Base-by-base conservation (phyloP, 2,888 invertebrate genomes). In the Dynastes hyllus region DNA sequence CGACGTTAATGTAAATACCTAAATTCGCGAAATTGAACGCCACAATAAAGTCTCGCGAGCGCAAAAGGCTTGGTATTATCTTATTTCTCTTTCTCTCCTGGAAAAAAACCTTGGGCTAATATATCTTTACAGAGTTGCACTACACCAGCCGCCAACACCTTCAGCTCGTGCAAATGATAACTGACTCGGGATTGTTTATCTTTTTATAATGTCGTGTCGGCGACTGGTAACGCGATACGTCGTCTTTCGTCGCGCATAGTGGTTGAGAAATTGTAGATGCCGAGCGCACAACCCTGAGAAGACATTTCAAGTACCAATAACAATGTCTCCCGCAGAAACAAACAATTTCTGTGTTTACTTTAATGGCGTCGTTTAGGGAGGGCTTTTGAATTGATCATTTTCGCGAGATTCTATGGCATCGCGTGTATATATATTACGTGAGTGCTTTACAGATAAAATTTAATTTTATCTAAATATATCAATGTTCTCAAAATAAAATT, bases 281-380 rank as follows among this genome's bases (percentile, higher is more conserved):
- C 22, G 55, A 58, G 40, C n/a, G n/a, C 58, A n/a, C 22, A 58
- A 55, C 55, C n/a, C n/a, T 1, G 16, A n/a, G 16, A 22, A 76
- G 65, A 76, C 51, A 53, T 53, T 55, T 76, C 53, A 55, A 76
- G 67, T 29, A 55, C 37, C 37, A 63, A 76, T 65, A 76, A 65
- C 66, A 27, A 66, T 67, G 51, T 76, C 66, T 32, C 53, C 11
- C 53, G 22, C 32, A 66, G 76, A 67, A 66, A 66, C 58, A 58
- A 73, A 58, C 76, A 76, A 67, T 37, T 51, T 50, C 63, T 9
- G 45, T 55, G 51, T 53, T 67, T 76, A 53, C 67, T 66, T 29
- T 76, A 76, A 76, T 67, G 76, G 67, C 55, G 22, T 16, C 55
- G 58, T 58, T 58, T 55, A 71, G 32, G 32, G 32, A 11, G 58